Evolutionary conservation across 2,113 vertebrate species (phyloP), one percentile per base, ranked within the genome.

Genomic region (Rhegmatorhina hoffmannsi): DNA sequence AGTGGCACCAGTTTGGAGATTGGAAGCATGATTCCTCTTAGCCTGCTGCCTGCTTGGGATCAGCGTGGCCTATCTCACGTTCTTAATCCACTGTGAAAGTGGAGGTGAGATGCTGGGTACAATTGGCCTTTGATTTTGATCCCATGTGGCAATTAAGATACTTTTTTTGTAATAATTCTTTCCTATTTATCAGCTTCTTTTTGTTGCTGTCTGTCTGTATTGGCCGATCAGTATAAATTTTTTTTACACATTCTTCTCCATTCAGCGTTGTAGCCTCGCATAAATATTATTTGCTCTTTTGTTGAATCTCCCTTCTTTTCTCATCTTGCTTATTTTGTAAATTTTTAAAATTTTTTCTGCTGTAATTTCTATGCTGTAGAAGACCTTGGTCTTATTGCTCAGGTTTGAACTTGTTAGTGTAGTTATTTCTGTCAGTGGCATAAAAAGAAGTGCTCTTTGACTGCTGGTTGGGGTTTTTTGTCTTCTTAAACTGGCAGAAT

Each of bases 191-290:
- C 17, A 53, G 28, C 20, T 91, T 50, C 2, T 64, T 67, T 80
- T 66, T 69, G 8, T 83, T 68, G 29, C 12, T 55, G 21, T 66
- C 4, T 3, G 7, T 29, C 26, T 56, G 6, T 38, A 34, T 83
- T 93, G 67, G 25, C 19, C 38, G 44, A 24, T n/a, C 11, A 18
- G 13, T 68, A 47, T 7, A 47, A 21, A 1, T 12, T 18, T 24
- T 52, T 17, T 55, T 34, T 19, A 17, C 3, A 0, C 1, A 0
- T 88, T 90, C 11, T 13, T 66, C 28, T 76, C 18, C 2, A 5
- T 80, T 43, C 11, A 4, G 20, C 1, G 0, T 53, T 3, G 0
- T 87, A 93, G 38, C 21, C 7, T 82, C 15, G 74, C 25, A 4
- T 52, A 44, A 60, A 33, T 79, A 18, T 26, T 64, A 7, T 33